Evolutionary conservation across 2,888 invertebrate species (phyloP).

Genomic region (Petrolisthes manimaculis): DNA sequence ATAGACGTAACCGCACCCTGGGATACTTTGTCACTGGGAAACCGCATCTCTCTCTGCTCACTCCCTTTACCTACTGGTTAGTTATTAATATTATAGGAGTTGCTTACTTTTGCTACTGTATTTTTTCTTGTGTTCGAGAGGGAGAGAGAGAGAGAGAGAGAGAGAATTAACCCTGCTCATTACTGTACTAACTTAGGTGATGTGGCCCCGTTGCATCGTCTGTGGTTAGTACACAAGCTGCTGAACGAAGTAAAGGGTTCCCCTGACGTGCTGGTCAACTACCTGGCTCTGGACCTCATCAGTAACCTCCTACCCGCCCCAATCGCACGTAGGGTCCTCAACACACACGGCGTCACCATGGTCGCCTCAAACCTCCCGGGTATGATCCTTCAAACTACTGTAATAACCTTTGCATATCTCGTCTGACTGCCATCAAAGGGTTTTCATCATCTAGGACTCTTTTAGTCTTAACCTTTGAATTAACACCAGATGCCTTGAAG

Average conservation of each 20-base stretch:
- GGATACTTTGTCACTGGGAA: conserved; percentile 7
- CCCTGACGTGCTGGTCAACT: conserved; percentile 49
- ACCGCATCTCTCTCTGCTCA: conserved; percentile 46
- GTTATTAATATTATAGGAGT: background rate
- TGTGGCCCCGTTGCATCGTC: background rate
- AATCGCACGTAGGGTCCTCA: conserved; percentile 37
- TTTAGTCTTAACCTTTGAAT: too few species aligned
- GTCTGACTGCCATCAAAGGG: too few species aligned
- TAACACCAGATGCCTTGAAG: too few species aligned
- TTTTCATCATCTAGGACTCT: too few species aligned
- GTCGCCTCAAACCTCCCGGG: conserved; percentile 49
- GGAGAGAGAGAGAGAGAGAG: too few species aligned
- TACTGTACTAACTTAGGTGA: background rate
- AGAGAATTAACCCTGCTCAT: background rate
- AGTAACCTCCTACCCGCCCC: conserved; percentile 40
- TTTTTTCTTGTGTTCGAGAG: background rate
- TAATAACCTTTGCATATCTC: too few species aligned
- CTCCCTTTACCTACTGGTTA: conserved; percentile 44
- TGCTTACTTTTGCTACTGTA: background rate
- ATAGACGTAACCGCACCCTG: conserved; percentile 41
- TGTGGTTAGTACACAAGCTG: background rate
- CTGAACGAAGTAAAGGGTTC: conserved; percentile 19
- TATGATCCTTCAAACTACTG: background rate
- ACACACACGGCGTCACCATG: conserved; percentile 52
- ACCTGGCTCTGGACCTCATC: conserved; percentile 29